Evolutionary conservation across 2,888 invertebrate species (phyloP), one percentile per base, ranked within the genome.

Genomic region (Apomyelois bistriatella): DNA sequence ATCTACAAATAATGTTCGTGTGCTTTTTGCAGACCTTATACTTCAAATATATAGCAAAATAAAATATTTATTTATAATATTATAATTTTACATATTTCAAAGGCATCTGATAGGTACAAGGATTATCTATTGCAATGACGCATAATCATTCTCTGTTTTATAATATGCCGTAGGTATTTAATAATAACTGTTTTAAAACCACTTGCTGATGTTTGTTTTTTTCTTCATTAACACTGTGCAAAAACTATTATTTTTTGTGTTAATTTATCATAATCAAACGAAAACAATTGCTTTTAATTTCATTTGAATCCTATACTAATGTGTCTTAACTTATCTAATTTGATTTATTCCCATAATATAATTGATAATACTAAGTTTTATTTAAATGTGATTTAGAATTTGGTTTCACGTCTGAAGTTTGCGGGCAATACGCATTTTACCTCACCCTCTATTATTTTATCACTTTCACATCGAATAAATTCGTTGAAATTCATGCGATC

Each of bases 361-460:
- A 35, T 65, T 74, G 66, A 74, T 76, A 72, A 75, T 62, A 52
- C 77, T 84, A 82, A 58, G 58, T 66, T 38, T 83, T 76, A 79
- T 76, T 80, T 79, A 74, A 80, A 78, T 74, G 85, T 85, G 82
- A 87, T 88, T 88, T 88, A 88, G 88, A 88, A 88, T 89, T 87
- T 89, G 83, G 86, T 87, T 88, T 80, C 82, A 67, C 78, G 70
- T 54, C 61, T 61, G 65, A 75, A 74, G 78, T 73, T 66, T 69
- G 58, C 75, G 65, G 78, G 74, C 80, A 66, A 73, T 56, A 62
- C 66, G 66, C 57, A 64, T 58, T 15, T 16, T 15, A 13, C 16
- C 6, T 42, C 13, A 48, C 48, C 32, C 13, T n/a, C 47, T 35
- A 28, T 30, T 13, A 49, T 16, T 41, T 5, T 54, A 38, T 28